Percentiles rank a stretch among this genome's conserved stretches.
phyloP scores from a whole-genome alignment of 2,113 vertebrate species.

The Orcinus orca region DNA sequence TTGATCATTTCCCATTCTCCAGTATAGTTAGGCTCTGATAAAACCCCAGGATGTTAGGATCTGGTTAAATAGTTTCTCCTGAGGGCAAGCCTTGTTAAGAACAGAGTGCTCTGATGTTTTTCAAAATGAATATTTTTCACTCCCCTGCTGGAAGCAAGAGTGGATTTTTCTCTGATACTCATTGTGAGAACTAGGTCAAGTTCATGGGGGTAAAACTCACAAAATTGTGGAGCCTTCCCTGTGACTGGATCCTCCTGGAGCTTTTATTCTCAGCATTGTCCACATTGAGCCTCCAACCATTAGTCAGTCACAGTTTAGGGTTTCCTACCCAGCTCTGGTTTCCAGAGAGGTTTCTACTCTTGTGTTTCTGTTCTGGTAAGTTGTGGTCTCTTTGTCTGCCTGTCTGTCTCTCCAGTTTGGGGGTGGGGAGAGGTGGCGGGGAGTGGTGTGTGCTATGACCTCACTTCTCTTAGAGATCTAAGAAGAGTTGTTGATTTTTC shows the following conservation, averaged over 20 bases:
- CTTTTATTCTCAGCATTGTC: background rate
- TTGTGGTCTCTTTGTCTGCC: background rate
- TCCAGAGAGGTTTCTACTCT: background rate
- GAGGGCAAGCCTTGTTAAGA: background rate
- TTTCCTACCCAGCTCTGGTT: background rate
- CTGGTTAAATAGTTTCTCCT: background rate
- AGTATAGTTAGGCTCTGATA: background rate
- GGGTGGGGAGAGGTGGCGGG: background rate
- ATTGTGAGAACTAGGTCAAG: background rate
- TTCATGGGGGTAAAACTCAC: background rate
- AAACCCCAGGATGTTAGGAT: background rate
- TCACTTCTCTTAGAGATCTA: background rate
- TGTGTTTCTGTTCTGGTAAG: background rate
- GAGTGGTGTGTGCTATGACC: background rate
- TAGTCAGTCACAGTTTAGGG: background rate
- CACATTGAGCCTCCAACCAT: background rate
- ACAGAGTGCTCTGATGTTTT: background rate
- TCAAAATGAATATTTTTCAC: background rate
- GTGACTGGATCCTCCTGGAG: background rate
- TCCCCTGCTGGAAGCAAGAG: background rate
- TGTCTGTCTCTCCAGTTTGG: background rate
- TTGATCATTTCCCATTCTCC: background rate
- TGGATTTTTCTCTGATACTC: background rate
- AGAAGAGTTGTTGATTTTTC: background rate
- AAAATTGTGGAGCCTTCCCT: background rate